Base-by-base conservation (phyloP, 1,140 invertebrate species). In the Monochamus saltuarius region DNA sequence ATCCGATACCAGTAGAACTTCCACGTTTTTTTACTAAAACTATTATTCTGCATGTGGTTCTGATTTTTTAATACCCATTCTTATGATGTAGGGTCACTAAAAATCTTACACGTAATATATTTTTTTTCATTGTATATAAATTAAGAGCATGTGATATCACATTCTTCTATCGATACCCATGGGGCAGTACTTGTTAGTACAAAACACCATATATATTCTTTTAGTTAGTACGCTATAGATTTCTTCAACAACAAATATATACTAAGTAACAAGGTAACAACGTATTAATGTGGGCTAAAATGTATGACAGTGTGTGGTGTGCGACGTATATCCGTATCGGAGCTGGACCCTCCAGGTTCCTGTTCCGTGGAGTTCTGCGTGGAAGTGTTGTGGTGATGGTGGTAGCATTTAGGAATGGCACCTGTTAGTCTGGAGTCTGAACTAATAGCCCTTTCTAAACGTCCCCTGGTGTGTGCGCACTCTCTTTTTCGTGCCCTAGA, bases 341-440 rank as follows among this genome's bases (percentile, higher is more conserved):
- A 68, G 39, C 62, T 50, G 16, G 61, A 59, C 2, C 43, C 60
- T 14, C 42, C 61, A 9, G 64, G 51, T 49, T 56, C 60, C 19
- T 57, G 58, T 56, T 68, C 68, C 11, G 56, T 55, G 9, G 65
- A 61, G 10, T 62, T 39, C 11, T 56, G 36, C 59, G 64, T 19
- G 62, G 47, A 4, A 56, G 65, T 45, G 55, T 53, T 56, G 47
- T 56, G 64, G 19, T 61, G 64, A 40, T 68, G 71, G 45, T 72
- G 69, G 16, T 72, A 67, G 62, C 69, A 73, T 57, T 65, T 73
- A 0, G 69, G 69, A 29, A 72, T 68, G 9, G 72, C 71, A 3
- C 72, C 72, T 7, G 66, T 70, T 19, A 75, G 56, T 47, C 74
- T 66, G 8, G 74, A 73, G 64, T 75, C 74, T 7, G 74, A 73